These are phyloP conservation scores for Arion vulgaris DNA, from an alignment of 1,140 invertebrate species.

Conservation along the genomic window DNA sequence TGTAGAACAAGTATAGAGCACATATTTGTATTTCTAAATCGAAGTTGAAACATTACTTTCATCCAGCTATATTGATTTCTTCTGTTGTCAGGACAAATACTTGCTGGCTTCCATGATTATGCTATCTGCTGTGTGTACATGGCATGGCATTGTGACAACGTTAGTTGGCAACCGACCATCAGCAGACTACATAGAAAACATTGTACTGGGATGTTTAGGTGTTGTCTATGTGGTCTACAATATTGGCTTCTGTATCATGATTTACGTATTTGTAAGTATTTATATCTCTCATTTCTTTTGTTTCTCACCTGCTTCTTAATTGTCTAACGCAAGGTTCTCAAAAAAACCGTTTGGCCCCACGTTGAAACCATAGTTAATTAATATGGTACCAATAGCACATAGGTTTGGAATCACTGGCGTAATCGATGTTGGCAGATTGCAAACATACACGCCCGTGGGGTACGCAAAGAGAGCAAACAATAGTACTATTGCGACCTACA, in stretches of 20 bases:
- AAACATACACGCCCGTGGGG: too few species aligned
- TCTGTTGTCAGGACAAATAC: constrained; percentile 69
- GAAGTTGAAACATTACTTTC: too few species aligned
- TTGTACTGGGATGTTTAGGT: constrained; percentile 60
- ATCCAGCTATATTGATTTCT: constrained; percentile 41
- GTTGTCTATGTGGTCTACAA: constrained; percentile 67
- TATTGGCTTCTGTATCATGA: constrained; percentile 67
- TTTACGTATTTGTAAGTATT: constrained; percentile 66
- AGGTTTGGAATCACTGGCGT: too few species aligned
- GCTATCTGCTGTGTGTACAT: constrained; percentile 68
- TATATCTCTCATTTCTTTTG: background rate
- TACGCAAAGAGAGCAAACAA: too few species aligned
- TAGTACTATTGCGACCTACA: too few species aligned
- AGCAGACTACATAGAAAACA: constrained; percentile 59
- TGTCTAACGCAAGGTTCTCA: too few species aligned
- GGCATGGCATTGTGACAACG: constrained; percentile 68
- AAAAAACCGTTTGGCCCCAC: background rate
- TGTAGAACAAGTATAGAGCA: too few species aligned
- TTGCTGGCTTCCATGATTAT: constrained; percentile 68
- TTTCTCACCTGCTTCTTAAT: background rate
- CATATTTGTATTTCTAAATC: too few species aligned
- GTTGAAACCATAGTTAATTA: background rate
- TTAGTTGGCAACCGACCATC: constrained; percentile 41
- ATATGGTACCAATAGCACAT: background rate
- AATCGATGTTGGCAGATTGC: too few species aligned